phyloP scores from a whole-genome alignment of 2,888 invertebrate species.

The Elysia crispata region DNA sequence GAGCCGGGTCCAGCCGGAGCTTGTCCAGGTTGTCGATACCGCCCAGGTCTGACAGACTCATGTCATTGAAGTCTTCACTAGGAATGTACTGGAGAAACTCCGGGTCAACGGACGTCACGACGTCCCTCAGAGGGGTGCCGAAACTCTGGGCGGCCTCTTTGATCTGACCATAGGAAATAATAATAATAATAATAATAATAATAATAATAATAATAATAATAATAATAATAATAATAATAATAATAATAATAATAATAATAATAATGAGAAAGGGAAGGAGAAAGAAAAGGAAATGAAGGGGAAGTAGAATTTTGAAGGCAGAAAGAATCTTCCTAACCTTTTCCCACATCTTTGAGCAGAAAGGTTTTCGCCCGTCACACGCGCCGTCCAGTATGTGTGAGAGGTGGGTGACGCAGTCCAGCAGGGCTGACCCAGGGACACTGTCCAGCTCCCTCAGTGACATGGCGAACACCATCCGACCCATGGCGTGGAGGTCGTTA shows the following conservation, averaged over 20 bases:
- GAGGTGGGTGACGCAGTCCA: neutral
- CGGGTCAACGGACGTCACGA: neutral
- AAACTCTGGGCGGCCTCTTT: too few species aligned
- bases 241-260: too few species aligned
- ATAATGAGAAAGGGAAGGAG: too few species aligned
- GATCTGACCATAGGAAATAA: too few species aligned
- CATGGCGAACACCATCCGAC: neutral
- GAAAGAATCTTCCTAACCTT: neutral
- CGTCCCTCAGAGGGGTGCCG: neutral
- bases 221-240: too few species aligned
- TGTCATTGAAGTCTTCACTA: neutral
- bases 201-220: too few species aligned
- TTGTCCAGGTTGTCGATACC: conserved; percentile 5
- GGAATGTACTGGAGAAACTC: conserved; percentile 11
- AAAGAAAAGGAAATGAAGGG: too few species aligned
- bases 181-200: too few species aligned
- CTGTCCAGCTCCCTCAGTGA: neutral
- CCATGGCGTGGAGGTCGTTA: neutral
- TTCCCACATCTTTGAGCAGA: conserved; percentile 14
- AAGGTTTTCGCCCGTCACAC: neutral
- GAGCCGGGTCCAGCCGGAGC: neutral
- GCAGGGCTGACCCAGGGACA: neutral
- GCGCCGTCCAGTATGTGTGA: neutral
- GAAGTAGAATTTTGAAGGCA: too few species aligned
- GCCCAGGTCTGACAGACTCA: neutral